Base-by-base conservation (phyloP, 2,888 invertebrate species). In the Pherbina coryleti region DNA sequence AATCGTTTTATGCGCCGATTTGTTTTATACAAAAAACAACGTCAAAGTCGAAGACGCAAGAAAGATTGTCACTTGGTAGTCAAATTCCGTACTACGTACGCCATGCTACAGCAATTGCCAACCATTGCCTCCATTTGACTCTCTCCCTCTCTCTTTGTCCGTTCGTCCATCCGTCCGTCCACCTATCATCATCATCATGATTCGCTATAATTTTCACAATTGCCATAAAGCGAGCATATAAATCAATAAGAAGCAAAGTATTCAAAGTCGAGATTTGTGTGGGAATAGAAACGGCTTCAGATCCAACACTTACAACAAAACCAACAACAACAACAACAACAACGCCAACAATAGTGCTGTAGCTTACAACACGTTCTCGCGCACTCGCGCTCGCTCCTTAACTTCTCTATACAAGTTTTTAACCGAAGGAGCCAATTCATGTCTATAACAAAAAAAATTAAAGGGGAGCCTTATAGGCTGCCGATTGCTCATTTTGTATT, bases 161-260 rank as follows among this genome's bases (percentile, higher is more conserved):
- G n/a, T 17, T 3, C 19, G 55, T n/a, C 8, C 34, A 17, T 73
- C 44, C 49, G 8, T 17, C 31, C 28, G 22, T 31, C 34, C 64
- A 64, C 1, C 69, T 8, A n/a, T 34, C n/a, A 34, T 19, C 34
- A 31, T 66, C 34, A 17, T 55, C 73, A 49, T 73, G 44, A 62
- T 73, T 73, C 44, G 73, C 62, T 73, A 17, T 75, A 75, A 75
- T 75, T 75, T 75, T 49, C 75, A 75, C 75, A 75, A 67, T 75
- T 34, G 75, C 53, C 66, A 64, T 74, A 66, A 31, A 67, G 55
- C 53, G 78, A 79, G 78, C 85, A 85, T 85, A 87, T 86, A 87
- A 86, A 86, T 86, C 86, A 86, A 87, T 86, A 86, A 85, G 86
- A 86, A 86, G 86, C 85, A 83, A 82, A 84, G 82, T 80, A 76